phyloP scores from a whole-genome alignment of 2,113 vertebrate species.

The Campylomormyrus numenius region DNA sequence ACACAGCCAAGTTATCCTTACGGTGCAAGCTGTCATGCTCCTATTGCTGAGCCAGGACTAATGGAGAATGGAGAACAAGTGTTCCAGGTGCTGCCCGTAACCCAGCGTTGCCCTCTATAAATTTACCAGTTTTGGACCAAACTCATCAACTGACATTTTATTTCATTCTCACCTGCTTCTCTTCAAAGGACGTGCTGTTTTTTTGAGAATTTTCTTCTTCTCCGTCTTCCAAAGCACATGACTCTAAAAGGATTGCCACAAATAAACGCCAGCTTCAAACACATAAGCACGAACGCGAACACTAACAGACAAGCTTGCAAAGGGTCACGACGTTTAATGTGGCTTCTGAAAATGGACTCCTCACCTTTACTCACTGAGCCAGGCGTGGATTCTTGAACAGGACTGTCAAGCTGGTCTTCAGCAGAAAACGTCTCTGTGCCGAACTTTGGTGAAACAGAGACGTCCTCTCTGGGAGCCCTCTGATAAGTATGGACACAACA shows the following conservation, averaged over 20 bases:
- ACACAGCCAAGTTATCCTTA: not conserved
- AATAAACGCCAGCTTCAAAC: not conserved
- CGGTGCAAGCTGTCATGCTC: not conserved
- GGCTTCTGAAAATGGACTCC: not conserved
- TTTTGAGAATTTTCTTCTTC: constrained; percentile 30
- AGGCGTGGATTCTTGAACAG: constrained; percentile 33
- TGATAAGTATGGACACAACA: constrained; percentile 35
- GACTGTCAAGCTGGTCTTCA: constrained; percentile 33
- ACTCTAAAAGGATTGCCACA: constrained; percentile 31
- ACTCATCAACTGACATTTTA: not conserved
- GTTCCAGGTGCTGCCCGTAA: not conserved
- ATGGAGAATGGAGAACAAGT: not conserved
- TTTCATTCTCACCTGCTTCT: constrained; percentile 43
- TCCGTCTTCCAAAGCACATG: constrained; percentile 34
- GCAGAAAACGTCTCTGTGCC: constrained; percentile 39
- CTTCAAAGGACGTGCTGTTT: constrained; percentile 46
- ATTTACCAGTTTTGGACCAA: not conserved
- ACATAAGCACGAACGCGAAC: not conserved
- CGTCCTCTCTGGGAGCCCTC: constrained; percentile 45
- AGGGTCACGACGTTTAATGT: not conserved
- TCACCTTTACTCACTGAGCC: constrained; percentile 54
- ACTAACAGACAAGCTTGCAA: not conserved
- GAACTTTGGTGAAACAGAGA: constrained; percentile 30
- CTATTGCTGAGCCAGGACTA: not conserved
- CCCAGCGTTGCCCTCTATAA: not conserved